Conservation (phyloP, 92 coral and sea anemone species). For the Montipora capitata region DNA sequence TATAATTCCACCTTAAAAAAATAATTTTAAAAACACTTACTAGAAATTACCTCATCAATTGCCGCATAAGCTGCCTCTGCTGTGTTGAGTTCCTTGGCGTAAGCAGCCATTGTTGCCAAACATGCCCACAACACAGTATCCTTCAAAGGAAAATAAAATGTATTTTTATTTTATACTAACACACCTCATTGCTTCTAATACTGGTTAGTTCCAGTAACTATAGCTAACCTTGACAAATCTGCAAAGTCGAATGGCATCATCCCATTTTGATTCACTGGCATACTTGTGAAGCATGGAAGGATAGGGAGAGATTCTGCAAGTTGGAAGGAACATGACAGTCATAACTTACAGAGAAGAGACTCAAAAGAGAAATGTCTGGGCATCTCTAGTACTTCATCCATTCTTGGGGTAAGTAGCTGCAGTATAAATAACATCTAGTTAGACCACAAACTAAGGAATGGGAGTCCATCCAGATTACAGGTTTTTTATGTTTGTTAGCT, state of each 20-base stretch:
- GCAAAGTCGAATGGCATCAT: constrained; percentile 96
- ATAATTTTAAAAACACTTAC: too few species aligned
- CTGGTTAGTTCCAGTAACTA: background rate
- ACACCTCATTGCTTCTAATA: background rate
- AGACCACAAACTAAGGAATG: too few species aligned
- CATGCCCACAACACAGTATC: constrained; percentile 98
- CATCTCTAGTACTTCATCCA: too few species aligned
- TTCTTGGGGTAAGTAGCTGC: background rate
- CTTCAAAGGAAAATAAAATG: constrained; percentile 31
- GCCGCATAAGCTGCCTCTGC: constrained; percentile 99
- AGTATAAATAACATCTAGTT: too few species aligned
- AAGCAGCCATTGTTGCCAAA: constrained; percentile 98
- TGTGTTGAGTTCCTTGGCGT: constrained; percentile 96
- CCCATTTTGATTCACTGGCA: constrained; percentile 95
- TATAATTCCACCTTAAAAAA: too few species aligned
- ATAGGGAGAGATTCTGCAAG: constrained; percentile 92
- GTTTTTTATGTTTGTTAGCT: too few species aligned
- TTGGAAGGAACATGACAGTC: background rate
- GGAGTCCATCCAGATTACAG: background rate
- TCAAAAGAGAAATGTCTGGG: too few species aligned
- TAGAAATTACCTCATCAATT: constrained; percentile 89
- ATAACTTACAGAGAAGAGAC: too few species aligned
- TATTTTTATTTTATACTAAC: too few species aligned
- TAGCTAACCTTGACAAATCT: constrained; percentile 94
- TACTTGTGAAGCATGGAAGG: constrained; percentile 98